Conservation (phyloP, 2,888 invertebrate genomes). For the Imbricaverruca yamaguchii region DNA sequence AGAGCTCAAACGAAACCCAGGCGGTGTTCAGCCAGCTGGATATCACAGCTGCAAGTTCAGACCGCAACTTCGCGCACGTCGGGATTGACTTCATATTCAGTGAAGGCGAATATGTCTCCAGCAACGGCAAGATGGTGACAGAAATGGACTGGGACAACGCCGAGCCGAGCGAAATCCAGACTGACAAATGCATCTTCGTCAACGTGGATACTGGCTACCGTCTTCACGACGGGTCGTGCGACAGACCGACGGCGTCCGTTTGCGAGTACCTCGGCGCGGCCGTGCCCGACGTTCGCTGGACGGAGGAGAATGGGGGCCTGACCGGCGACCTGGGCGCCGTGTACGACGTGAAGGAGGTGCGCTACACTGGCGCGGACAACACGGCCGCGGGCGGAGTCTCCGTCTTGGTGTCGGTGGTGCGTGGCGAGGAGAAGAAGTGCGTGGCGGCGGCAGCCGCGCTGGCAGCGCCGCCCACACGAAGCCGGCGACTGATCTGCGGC, state of each 20-base stretch:
- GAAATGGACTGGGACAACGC: not conserved
- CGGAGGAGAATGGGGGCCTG: not conserved
- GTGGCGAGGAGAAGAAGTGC: not conserved
- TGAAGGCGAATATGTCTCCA: not conserved
- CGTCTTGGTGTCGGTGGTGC: not conserved
- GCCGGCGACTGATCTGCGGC: not conserved
- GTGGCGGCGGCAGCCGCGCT: too few relatives aligned
- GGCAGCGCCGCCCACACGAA: not conserved
- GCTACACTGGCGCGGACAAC: not conserved
- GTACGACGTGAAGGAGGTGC: not conserved
- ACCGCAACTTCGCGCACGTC: too few relatives aligned
- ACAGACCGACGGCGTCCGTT: not conserved
- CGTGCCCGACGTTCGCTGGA: not conserved
- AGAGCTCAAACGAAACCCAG: not conserved
- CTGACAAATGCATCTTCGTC: not conserved
- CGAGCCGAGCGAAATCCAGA: not conserved
- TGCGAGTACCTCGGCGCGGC: not conserved
- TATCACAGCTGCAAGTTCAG: not conserved
- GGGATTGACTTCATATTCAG: not conserved
- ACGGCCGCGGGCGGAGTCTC: not conserved
- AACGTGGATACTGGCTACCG: not conserved
- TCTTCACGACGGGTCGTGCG: not conserved
- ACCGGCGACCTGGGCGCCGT: not conserved
- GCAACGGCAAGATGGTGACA: not conserved
- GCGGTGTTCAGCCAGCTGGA: not conserved